Base-by-base conservation (phyloP, 2,888 invertebrate genomes). In the Halictus quadricinctus region DNA sequence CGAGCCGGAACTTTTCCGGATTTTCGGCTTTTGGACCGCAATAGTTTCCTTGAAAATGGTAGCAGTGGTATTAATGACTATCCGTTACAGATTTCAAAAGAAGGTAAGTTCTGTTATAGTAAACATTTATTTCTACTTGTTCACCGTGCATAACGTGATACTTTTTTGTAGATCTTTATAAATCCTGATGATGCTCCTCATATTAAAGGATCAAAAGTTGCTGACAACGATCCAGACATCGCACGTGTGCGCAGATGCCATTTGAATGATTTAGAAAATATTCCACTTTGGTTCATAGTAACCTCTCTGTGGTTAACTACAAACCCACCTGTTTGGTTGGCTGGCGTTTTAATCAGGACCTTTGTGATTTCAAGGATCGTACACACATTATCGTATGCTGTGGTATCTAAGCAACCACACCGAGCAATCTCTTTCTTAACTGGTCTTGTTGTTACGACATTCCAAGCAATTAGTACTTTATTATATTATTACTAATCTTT, bases 231-330 rank as follows among this genome's bases (percentile, higher is more conserved):
- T 88, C 93, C 94, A 10, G 95, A 95, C 86, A 94, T 96, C 0
- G 96, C 96, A 90, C 92, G 96, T 85, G 94, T 95, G 2, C 93
- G 95, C 91, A 95, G 96, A 86, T 95, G 95, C 15, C 96, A 96
- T 90, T 93, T 94, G 83, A 96, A 96, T 88, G 96, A 96, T 90
- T 89, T 96, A 73, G 96, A 96, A 91, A 96, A 96, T 91, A 95
- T 96, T 78, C 88, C 93, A 25, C 94, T 95, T 0, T 95, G 95
- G 89, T 96, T 96, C 88, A 92, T 95, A 46, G 89, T 95, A 46
- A 96, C 95, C 0, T 93, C 95, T 8, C 87, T 96, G 21, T 96
- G 95, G 94, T 92, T 95, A 5, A 90, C 95, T 76, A 96, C 95
- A 0, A 94, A 94, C n/a, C 96, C 96, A 4, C 91, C 93, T 12